phyloP scores from a whole-genome alignment of 2,113 vertebrate genomes.

The Heterotilapia buettikoferi region DNA sequence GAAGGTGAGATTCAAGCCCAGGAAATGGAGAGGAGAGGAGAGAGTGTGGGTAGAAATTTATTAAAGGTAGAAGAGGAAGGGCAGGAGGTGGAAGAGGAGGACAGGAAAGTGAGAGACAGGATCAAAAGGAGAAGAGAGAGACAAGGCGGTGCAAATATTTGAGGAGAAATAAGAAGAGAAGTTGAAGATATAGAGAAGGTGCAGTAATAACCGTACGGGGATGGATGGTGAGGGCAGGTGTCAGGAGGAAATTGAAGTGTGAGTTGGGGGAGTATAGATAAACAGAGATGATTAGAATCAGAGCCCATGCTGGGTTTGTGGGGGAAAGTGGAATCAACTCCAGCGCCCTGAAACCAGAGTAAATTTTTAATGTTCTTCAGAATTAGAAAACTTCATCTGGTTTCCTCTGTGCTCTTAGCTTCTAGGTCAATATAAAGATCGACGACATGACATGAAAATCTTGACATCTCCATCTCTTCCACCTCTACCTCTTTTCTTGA shows the following conservation, averaged over 20 bases:
- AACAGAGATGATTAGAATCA: neutral
- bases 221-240: neutral
- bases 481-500: neutral
- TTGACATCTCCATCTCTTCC: neutral
- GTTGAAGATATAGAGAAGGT: neutral
- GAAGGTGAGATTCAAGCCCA: neutral
- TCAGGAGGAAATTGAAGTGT: neutral
- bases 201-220: neutral
- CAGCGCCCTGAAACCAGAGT: neutral
- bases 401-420: neutral
- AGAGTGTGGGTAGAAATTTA: neutral
- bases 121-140: neutral
- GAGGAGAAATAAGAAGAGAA: constrained; percentile 4
- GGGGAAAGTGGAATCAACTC: no score
- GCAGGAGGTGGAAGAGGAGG: neutral
- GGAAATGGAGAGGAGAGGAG: neutral
- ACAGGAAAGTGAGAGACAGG: neutral
- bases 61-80: neutral
- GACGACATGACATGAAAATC: neutral
- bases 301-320: neutral
- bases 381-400: neutral
- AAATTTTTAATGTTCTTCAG: neutral
- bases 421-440: fast-evolving
- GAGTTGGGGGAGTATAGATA: neutral
- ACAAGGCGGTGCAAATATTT: constrained; percentile 26